phyloP scores from a whole-genome alignment of 2,888 invertebrate genomes.

The Drosophila parthenogenetica region DNA sequence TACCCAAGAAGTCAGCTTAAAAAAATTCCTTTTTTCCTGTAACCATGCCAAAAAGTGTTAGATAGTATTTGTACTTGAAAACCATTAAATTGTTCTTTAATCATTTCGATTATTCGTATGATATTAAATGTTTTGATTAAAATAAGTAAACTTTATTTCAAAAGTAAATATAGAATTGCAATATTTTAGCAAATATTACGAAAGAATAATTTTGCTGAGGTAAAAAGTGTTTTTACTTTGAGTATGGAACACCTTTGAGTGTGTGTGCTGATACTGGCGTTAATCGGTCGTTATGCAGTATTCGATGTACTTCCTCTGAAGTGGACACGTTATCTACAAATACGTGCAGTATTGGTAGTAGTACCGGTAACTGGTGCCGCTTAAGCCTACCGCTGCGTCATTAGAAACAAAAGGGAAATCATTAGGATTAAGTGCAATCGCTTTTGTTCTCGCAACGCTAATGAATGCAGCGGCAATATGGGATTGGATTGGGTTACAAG shows the following conservation, averaged over 20 bases:
- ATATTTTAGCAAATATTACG: not conserved
- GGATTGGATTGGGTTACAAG: constrained; percentile 25
- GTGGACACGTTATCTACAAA: not conserved
- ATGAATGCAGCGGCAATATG: constrained; percentile 65
- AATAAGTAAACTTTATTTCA: not conserved
- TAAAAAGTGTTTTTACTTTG: not conserved
- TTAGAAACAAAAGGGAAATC: constrained; percentile 77
- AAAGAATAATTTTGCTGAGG: not conserved
- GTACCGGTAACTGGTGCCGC: constrained; percentile 19
- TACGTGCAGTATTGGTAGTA: not conserved
- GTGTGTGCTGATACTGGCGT: constrained; percentile 1
- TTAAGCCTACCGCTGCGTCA: constrained; percentile 72
- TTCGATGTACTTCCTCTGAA: constrained; percentile 40
- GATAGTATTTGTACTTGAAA: too few relatives aligned
- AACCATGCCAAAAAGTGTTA: too few relatives aligned
- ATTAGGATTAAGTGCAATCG: constrained; percentile 69
- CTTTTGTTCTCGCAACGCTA: constrained; percentile 70
- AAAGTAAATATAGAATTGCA: not conserved
- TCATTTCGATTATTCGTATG: too few relatives aligned
- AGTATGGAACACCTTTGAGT: not conserved
- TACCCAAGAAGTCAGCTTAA: too few relatives aligned
- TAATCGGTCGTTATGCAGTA: constrained; percentile 10
- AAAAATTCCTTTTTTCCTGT: too few relatives aligned
- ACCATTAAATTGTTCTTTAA: too few relatives aligned
- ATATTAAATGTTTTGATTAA: too few relatives aligned